Conservation (phyloP, 2,113 vertebrate species). For the Callorhinus ursinus region DNA sequence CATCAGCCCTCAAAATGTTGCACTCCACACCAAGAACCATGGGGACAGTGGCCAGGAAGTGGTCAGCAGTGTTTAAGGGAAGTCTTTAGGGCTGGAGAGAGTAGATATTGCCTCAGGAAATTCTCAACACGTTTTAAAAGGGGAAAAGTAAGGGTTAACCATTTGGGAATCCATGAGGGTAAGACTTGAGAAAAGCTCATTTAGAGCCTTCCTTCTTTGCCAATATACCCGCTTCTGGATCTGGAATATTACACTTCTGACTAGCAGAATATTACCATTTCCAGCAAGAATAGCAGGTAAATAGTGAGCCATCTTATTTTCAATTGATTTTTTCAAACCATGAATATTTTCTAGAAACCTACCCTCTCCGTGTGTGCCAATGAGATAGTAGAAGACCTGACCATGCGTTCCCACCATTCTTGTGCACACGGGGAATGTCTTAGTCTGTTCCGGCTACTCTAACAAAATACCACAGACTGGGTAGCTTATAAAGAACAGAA, state of each 20-base stretch:
- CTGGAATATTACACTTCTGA: not conserved
- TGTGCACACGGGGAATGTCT: not conserved
- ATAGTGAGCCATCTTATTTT: not conserved
- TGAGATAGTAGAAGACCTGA: not conserved
- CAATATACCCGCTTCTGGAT: not conserved
- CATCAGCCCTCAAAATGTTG: not conserved
- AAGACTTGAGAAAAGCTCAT: not conserved
- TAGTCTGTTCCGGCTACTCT: not conserved
- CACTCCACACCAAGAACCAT: not conserved
- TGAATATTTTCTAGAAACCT: not conserved
- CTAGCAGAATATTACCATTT: not conserved
- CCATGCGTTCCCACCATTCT: not conserved
- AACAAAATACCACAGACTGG: not conserved
- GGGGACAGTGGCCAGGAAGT: not conserved
- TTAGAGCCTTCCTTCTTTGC: not conserved
- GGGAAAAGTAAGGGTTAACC: not conserved
- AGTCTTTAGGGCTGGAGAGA: not conserved
- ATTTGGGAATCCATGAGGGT: not conserved
- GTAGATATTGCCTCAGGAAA: conserved; percentile 31
- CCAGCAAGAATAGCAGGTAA: not conserved
- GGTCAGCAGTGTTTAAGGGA: not conserved
- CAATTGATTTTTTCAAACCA: not conserved
- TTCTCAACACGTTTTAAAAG: not conserved
- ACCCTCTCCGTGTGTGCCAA: not conserved
- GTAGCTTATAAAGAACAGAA: not conserved